Base-by-base conservation (phyloP, 2,888 invertebrate genomes). In the Leptinotarsa rubiginosa region DNA sequence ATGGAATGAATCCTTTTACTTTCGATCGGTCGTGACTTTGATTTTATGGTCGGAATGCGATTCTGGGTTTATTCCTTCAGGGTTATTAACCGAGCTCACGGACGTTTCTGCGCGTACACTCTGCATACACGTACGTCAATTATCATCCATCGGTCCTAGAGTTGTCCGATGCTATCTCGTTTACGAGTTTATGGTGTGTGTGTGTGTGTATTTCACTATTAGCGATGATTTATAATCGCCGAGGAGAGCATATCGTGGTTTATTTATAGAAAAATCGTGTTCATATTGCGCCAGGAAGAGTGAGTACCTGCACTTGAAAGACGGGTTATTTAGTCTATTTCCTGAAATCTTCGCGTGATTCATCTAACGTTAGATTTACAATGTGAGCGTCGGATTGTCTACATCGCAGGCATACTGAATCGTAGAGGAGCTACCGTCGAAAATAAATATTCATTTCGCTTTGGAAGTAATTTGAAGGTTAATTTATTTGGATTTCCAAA, bases 1-100 rank as follows among this genome's bases (percentile, higher is more conserved):
- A 69, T 47, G 56, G 22, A 56, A 41, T 41, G 41, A 41, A 15
- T 56, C 56, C 70, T 70, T 70, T 70, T 70, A 70, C 70, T 70
- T 70, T 70, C 70, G n/a, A 52, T 52, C 52, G 70, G 47, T 70
- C 70, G 70, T 70, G 70, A 70, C 70, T 70, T 70, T 70, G 70
- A 70, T 70, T 64, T 70, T 64, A 70, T n/a, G 31, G 65, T 54
- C 70, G 69, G 56, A 56, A 18, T 56, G 54, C 56, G 69, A 69
- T 56, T 69, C 69, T 69, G 56, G 59, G 69, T 69, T 41, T 56
- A 20, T 69, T 69, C 56, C 56, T 59, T 31, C 56, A 41, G 56
- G 69, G 69, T 69, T 69, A 56, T 59, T 69, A 69, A 56, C 69
- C 69, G 41, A 47, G 22, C 47, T 47, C 69, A 54, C 54, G 69